Percentiles rank a stretch among this genome's conserved stretches.
Conservation (phyloP, 2,113 vertebrate genomes). For the Odocoileus virginianus region DNA sequence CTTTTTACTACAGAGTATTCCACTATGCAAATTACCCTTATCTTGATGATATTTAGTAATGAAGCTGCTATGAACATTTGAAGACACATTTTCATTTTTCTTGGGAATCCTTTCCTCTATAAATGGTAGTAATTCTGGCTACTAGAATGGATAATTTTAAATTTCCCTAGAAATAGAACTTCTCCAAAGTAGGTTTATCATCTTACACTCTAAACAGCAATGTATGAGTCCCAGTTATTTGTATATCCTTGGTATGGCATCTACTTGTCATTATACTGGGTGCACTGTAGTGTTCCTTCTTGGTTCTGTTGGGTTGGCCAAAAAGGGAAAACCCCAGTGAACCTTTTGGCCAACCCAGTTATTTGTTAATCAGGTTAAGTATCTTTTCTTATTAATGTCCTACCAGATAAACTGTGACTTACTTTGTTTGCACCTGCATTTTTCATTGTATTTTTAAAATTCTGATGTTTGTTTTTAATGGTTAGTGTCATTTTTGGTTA, state of each 20-base stretch:
- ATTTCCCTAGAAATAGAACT: not conserved
- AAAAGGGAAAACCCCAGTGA: not conserved
- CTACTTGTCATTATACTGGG: not conserved
- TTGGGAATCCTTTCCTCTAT: not conserved
- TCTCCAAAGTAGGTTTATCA: not conserved
- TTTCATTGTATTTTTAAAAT: not conserved
- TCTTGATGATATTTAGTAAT: not conserved
- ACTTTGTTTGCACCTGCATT: not conserved
- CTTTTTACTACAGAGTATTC: not conserved
- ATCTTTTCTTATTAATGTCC: not conserved
- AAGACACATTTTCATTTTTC: not conserved
- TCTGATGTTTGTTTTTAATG: not conserved
- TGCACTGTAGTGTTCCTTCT: no score
- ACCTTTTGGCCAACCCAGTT: not conserved
- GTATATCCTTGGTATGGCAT: not conserved
- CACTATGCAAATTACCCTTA: not conserved
- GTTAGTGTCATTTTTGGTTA: not conserved
- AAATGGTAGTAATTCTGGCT: not conserved
- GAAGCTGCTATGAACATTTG: not conserved
- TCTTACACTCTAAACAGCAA: not conserved
- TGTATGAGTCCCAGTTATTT: not conserved
- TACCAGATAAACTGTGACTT: not conserved
- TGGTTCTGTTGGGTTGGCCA: not conserved
- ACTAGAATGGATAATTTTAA: not conserved
- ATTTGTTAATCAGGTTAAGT: not conserved